Percentiles rank a stretch among this genome's conserved stretches.
These are phyloP conservation scores for Stenopsyche tienmushanensis DNA, from an alignment of 1,140 invertebrate species.

Conservation along the genomic window DNA sequence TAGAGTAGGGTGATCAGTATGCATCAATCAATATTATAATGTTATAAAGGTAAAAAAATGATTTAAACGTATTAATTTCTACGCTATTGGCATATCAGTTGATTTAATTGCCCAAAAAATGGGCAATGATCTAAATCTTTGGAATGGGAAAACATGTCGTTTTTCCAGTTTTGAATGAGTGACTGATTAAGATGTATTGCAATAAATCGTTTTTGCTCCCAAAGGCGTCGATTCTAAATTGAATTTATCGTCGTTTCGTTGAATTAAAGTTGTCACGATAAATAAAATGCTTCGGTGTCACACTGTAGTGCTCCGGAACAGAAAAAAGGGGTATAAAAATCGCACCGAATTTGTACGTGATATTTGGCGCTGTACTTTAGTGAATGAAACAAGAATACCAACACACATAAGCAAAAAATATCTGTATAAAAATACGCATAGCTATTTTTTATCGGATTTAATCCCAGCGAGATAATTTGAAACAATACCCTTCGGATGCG, in stretches of 20 bases:
- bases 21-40: too few relatives aligned
- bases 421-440: too few relatives aligned
- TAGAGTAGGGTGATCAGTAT: conserved; percentile 10
- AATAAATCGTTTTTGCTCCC: too few relatives aligned
- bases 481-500: neutral
- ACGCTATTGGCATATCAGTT: neutral
- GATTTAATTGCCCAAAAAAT: neutral
- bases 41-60: too few relatives aligned
- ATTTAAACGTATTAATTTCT: too few relatives aligned
- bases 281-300: neutral
- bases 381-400: conserved; percentile 24
- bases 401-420: too few relatives aligned
- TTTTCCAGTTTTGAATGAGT: too few relatives aligned
- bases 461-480: neutral
- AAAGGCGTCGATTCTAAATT: too few relatives aligned
- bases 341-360: conserved; percentile 21
- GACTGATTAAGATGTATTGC: too few relatives aligned
- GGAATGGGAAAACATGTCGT: too few relatives aligned
- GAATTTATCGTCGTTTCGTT: too few relatives aligned
- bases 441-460: too few relatives aligned
- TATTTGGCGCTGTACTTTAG: conserved; percentile 12
- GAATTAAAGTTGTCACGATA: neutral
- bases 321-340: conserved; percentile 19
- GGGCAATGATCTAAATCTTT: neutral
- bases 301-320: conserved; percentile 7